phyloP scores from a whole-genome alignment of 2,888 invertebrate genomes.

The Suillia variegata region DNA sequence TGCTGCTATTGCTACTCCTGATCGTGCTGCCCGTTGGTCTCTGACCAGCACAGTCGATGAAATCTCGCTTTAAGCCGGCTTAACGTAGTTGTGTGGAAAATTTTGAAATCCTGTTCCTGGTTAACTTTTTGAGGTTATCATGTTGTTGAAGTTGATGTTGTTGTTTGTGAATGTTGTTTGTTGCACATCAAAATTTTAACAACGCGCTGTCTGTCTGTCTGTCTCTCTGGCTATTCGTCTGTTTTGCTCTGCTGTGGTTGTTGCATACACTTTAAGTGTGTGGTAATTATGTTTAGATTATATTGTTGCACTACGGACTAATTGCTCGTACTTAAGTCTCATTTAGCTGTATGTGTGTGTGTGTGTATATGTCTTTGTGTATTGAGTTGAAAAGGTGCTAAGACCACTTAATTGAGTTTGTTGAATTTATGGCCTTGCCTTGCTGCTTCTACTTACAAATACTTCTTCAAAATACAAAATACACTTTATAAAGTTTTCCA shows the following conservation, averaged over 20 bases:
- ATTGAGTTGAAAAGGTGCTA: neutral
- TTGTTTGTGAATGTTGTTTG: neutral
- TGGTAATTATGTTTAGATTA: neutral
- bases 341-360: neutral
- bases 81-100: conserved; percentile 47
- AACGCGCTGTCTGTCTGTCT: neutral
- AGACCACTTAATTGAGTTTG: conserved; percentile 4
- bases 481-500: no score
- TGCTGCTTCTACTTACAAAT: no score
- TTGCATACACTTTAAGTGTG: neutral
- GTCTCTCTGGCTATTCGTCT: no score
- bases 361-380: neutral
- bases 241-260: no score
- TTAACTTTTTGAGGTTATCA: neutral
- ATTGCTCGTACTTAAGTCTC: conserved; percentile 10
- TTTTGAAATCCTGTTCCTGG: neutral
- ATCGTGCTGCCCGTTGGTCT: conserved; percentile 18
- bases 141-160: neutral
- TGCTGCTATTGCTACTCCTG: no score
- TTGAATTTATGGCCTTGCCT: neutral
- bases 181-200: neutral
- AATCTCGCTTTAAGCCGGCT: conserved; percentile 43
- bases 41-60: neutral
- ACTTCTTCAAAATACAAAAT: neutral
- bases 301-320: neutral